These are phyloP conservation scores for Phoronis australis DNA, from an alignment of 2,888 invertebrate species.

Conservation along the genomic window DNA sequence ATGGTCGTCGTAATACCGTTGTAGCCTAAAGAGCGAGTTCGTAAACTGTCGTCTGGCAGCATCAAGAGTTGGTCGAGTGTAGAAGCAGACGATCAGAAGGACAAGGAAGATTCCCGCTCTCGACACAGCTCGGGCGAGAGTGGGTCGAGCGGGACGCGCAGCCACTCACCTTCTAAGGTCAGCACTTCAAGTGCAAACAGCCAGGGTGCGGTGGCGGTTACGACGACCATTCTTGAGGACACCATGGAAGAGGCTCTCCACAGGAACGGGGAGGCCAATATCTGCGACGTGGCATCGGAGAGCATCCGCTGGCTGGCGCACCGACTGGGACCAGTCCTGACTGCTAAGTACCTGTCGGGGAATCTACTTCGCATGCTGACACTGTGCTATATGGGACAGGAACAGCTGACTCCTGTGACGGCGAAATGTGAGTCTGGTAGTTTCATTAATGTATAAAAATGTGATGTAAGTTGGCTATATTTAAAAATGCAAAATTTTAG, in stretches of 20 bases:
- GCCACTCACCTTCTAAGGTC: slow-evolving; percentile 5
- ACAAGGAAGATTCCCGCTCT: too few relatives aligned
- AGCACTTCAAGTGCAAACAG: slow-evolving; percentile 10
- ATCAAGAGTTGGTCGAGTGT: too few relatives aligned
- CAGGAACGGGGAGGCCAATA: slow-evolving; percentile 34
- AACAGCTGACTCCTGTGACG: slow-evolving; percentile 29
- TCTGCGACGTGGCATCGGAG: slow-evolving; percentile 46
- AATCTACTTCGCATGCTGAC: slow-evolving; percentile 91
- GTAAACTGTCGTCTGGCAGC: too few relatives aligned
- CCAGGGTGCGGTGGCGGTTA: slow-evolving; percentile 8
- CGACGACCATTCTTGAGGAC: slow-evolving; percentile 2
- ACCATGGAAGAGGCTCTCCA: neutral
- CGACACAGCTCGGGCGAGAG: too few relatives aligned
- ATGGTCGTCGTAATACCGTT: too few relatives aligned
- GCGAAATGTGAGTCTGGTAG: too few relatives aligned
- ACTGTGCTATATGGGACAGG: slow-evolving; percentile 76
- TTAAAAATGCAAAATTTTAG: too few relatives aligned
- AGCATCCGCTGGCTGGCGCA: slow-evolving; percentile 79
- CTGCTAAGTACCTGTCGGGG: slow-evolving; percentile 81
- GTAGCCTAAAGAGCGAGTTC: too few relatives aligned
- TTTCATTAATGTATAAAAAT: too few relatives aligned
- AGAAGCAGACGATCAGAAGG: too few relatives aligned
- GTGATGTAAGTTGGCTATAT: too few relatives aligned
- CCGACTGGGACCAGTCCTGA: slow-evolving; percentile 87
- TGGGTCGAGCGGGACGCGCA: neutral